Evolutionary conservation across 1,140 invertebrate species (phyloP).

Genomic region (Geopemphigus sp.): DNA sequence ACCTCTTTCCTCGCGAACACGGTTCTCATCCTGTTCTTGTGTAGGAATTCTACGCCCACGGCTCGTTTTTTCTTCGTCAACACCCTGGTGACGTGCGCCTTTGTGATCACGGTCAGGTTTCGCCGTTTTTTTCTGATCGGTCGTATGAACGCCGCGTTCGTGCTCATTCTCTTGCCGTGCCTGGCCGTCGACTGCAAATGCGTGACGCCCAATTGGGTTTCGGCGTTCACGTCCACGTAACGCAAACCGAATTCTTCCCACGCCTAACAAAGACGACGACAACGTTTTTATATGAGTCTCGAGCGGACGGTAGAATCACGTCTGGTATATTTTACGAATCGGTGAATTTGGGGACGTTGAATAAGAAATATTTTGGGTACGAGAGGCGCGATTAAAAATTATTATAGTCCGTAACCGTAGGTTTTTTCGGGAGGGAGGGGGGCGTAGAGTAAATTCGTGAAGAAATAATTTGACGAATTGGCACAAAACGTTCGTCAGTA

Average conservation of each 20-base stretch:
- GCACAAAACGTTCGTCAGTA: too few relatives aligned
- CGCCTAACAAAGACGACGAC: constrained; percentile 53
- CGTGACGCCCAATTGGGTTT: constrained; percentile 60
- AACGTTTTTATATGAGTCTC: too few relatives aligned
- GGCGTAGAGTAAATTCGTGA: too few relatives aligned
- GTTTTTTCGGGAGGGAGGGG: too few relatives aligned
- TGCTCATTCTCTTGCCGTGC: constrained; percentile 67
- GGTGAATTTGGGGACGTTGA: too few relatives aligned
- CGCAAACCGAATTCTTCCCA: constrained; percentile 60
- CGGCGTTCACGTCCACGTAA: constrained; percentile 52
- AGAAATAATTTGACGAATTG: too few relatives aligned
- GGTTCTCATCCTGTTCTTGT: constrained; percentile 68
- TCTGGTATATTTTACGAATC: too few relatives aligned
- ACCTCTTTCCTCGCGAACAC: constrained; percentile 74
- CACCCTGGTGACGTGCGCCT: constrained; percentile 69
- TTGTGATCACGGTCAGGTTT: constrained; percentile 70
- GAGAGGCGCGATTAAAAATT: too few relatives aligned
- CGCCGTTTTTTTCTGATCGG: constrained; percentile 66
- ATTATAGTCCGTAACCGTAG: too few relatives aligned
- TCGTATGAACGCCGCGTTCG: constrained; percentile 67
- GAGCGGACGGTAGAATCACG: too few relatives aligned
- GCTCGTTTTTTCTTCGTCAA: constrained; percentile 60
- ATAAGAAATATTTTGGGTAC: too few relatives aligned
- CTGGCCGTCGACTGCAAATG: constrained; percentile 62
- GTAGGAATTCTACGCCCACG: constrained; percentile 61